Percentiles rank a stretch among this genome's conserved stretches.
phyloP scores from a whole-genome alignment of 2,797 vertebrate genomes.

The Acipenser ruthenus region DNA sequence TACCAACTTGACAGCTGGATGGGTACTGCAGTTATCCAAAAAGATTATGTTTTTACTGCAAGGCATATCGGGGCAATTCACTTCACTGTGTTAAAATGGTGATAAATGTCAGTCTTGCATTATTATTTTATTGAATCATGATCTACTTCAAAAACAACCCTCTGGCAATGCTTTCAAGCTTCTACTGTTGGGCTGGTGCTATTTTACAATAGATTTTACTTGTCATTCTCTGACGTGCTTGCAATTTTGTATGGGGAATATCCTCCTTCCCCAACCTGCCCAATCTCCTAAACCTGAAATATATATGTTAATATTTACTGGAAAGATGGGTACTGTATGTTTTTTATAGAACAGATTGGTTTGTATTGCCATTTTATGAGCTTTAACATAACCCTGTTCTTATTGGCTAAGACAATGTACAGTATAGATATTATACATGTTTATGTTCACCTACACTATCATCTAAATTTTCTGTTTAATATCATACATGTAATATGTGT shows the following conservation, averaged over 20 bases:
- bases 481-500: too few species aligned
- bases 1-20: conserved; percentile 5
- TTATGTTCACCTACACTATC: too few species aligned
- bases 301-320: too few species aligned
- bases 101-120: conserved; percentile 17
- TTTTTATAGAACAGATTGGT: too few species aligned
- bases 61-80: conserved; percentile 5
- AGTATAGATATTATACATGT: too few species aligned
- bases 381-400: too few species aligned
- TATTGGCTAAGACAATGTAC: too few species aligned
- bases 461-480: too few species aligned
- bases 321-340: too few species aligned
- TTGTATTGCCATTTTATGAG: too few species aligned
- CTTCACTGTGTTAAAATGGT: conserved; percentile 13
- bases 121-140: conserved; percentile 16
- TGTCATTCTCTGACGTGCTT: conserved; percentile 6
- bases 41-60: conserved; percentile 5
- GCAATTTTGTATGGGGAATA: neutral
- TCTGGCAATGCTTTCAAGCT: conserved; percentile 4
- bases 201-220: conserved; percentile 3
- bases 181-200: neutral
- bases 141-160: conserved; percentile 12
- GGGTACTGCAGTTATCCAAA: conserved; percentile 5
- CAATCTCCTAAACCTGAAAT: too few species aligned
- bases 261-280: too few species aligned